Evolutionary conservation across 35 echinoderm and acorn worm species (phyloP).

Genomic region (Hemicentrotus pulcherrimus): DNA sequence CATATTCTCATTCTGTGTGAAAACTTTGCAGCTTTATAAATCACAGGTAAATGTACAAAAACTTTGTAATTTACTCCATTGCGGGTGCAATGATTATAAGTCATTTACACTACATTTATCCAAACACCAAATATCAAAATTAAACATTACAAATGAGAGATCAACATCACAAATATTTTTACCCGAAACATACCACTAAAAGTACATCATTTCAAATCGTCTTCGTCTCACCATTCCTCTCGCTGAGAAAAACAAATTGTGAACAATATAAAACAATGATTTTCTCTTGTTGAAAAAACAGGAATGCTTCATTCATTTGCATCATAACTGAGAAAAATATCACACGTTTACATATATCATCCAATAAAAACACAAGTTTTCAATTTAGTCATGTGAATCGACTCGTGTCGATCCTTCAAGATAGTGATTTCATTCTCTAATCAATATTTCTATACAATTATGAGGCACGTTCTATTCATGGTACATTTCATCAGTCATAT

Average conservation of each 20-base stretch:
- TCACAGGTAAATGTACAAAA: not conserved
- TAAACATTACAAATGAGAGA: not conserved
- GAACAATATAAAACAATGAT: not conserved
- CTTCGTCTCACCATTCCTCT: not conserved
- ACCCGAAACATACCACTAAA: constrained; percentile 4
- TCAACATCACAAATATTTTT: not conserved
- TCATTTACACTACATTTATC: not conserved
- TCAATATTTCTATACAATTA: constrained; percentile 14
- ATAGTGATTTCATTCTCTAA: constrained; percentile 14
- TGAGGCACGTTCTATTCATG: not conserved
- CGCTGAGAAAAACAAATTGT: not conserved
- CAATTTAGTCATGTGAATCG: not conserved
- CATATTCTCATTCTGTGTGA: not conserved
- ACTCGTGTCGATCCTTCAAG: not conserved
- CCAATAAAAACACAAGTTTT: not conserved
- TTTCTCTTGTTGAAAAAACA: not conserved
- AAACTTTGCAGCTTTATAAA: not conserved
- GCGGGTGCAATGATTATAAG: not conserved
- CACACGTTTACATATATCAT: constrained; percentile 12
- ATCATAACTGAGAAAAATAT: not conserved
- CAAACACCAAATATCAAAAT: not conserved
- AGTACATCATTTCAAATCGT: not conserved
- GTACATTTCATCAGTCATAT: not conserved
- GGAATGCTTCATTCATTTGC: constrained; percentile 11
- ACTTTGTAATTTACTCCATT: not conserved